phyloP scores from a whole-genome alignment of 2,797 vertebrate genomes.

The Selene dorsalis region DNA sequence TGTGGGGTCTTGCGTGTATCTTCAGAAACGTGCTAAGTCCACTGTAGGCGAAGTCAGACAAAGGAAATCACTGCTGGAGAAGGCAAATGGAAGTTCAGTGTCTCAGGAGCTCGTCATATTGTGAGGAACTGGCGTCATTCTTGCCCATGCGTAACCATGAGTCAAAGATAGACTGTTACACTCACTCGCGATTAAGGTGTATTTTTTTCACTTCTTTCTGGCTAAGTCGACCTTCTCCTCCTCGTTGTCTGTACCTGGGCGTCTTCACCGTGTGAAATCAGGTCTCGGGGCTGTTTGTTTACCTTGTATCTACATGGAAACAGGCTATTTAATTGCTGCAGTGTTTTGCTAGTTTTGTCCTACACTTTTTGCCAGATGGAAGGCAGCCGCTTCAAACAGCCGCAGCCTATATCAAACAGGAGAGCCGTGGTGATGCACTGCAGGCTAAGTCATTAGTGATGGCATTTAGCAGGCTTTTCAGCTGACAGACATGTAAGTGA shows the following conservation, averaged over 20 bases:
- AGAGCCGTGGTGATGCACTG: constrained; percentile 57
- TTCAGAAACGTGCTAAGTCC: constrained; percentile 78
- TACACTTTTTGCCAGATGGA: constrained; percentile 68
- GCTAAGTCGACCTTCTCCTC: constrained; percentile 22
- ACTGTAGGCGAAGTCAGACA: constrained; percentile 74
- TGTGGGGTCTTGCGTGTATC: constrained; percentile 58
- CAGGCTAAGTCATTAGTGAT: constrained; percentile 73
- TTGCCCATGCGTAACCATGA: neutral
- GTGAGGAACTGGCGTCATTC: neutral
- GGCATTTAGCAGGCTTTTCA: constrained; percentile 72
- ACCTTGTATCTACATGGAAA: constrained; percentile 46
- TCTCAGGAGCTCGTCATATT: constrained; percentile 42
- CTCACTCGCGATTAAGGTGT: neutral
- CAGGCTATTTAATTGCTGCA: constrained; percentile 55
- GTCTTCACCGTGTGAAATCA: constrained; percentile 40
- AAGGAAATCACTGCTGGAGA: constrained; percentile 77
- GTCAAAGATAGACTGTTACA: constrained; percentile 6
- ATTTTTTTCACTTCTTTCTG: neutral
- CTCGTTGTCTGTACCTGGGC: constrained; percentile 28
- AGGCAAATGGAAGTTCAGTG: constrained; percentile 53
- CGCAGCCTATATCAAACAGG: constrained; percentile 62
- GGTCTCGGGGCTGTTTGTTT: constrained; percentile 45
- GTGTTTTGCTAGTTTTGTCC: constrained; percentile 59
- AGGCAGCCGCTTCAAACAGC: constrained; percentile 56
- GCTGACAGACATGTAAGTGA: constrained; percentile 73